A percentile compares a stretch with the other conserved stretches of the same genome.
Evolutionary conservation across 2,888 invertebrate species (phyloP).

Genomic region (Trichopria drosophilae): DNA sequence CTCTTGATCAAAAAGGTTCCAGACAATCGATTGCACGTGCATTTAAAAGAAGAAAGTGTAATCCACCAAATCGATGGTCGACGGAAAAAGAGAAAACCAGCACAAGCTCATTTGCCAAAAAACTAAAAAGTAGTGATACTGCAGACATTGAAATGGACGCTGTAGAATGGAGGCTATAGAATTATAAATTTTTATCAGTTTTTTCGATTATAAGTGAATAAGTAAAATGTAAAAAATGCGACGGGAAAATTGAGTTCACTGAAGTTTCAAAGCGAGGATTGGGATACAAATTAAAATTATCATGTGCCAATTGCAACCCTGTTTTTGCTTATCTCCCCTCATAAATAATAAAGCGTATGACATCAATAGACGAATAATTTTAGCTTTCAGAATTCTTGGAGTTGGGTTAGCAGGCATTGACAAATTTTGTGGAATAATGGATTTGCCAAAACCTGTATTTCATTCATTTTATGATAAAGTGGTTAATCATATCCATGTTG

Average conservation of each 20-base stretch:
- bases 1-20: too few species aligned
- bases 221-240: conserved; percentile 7
- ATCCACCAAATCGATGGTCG: too few species aligned
- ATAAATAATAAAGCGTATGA: conserved; percentile 34
- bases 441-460: not conserved
- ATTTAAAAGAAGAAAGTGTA: too few species aligned
- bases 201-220: conserved; percentile 26
- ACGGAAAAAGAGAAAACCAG: too few species aligned
- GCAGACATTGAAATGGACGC: too few species aligned
- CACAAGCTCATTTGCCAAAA: too few species aligned
- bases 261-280: conserved; percentile 3
- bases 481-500: not conserved
- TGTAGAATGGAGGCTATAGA: too few species aligned
- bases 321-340: conserved; percentile 20
- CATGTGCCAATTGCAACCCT: not conserved
- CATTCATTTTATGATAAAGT: conserved; percentile 8
- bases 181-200: conserved; percentile 23
- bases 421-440: conserved; percentile 41
- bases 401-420: conserved; percentile 5
- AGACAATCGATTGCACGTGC: too few species aligned
- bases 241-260: conserved; percentile 6
- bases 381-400: conserved; percentile 32
- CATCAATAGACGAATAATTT: conserved; percentile 37
- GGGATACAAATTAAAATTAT: conserved; percentile 5
- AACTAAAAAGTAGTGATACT: too few species aligned